Evolutionary conservation across 2,888 invertebrate species (phyloP).

Genomic region (Campoletis raptor): DNA sequence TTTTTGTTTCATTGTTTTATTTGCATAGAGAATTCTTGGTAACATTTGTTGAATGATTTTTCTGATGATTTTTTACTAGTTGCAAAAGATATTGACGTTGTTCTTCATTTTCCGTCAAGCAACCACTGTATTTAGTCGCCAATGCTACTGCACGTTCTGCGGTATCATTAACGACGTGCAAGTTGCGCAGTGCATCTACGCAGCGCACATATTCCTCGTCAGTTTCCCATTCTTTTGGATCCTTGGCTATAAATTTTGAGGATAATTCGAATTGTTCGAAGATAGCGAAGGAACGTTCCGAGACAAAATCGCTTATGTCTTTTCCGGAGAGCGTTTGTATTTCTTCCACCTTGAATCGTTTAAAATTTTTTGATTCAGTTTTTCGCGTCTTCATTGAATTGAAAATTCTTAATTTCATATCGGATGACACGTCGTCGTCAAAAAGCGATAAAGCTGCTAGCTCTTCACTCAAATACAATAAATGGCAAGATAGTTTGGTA

Average conservation of each 20-base stretch:
- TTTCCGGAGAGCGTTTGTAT: not conserved
- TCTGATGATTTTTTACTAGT: slow-evolving; percentile 1
- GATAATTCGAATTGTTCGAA: slow-evolving; percentile 1
- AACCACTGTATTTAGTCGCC: too few relatives aligned
- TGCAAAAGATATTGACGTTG: slow-evolving; percentile 26
- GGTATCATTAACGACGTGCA: too few relatives aligned
- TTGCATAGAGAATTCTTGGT: not conserved
- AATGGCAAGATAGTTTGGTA: not conserved
- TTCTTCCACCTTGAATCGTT: slow-evolving; percentile 1
- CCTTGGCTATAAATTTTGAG: not conserved
- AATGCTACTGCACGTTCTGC: too few relatives aligned
- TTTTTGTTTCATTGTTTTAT: not conserved
- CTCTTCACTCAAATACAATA: not conserved
- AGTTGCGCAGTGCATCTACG: not conserved
- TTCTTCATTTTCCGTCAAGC: too few relatives aligned
- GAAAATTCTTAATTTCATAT: slow-evolving; percentile 56
- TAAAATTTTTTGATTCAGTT: not conserved
- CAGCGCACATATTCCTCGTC: not conserved
- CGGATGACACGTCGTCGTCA: slow-evolving; percentile 56
- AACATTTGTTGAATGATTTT: not conserved
- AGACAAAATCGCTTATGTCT: not conserved
- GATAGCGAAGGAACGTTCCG: not conserved
- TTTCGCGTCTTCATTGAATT: slow-evolving; percentile 28
- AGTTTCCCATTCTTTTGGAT: slow-evolving; percentile 1
- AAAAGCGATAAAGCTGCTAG: slow-evolving; percentile 68